Conservation (phyloP, 1,140 invertebrate genomes). For the Palaemon carinicauda region DNA sequence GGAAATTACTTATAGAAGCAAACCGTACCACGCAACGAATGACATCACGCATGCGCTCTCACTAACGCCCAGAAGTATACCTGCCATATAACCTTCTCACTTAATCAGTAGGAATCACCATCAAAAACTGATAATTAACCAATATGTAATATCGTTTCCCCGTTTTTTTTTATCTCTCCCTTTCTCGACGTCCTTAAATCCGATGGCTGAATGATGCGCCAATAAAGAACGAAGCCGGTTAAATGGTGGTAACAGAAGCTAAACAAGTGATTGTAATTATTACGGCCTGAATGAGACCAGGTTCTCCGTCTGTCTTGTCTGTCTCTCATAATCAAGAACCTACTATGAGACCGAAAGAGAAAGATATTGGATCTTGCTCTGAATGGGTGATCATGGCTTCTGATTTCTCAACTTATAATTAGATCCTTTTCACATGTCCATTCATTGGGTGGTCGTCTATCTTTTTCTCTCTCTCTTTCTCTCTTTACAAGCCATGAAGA, state of each 20-base stretch:
- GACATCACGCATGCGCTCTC: too few species aligned
- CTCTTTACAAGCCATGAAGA: too few species aligned
- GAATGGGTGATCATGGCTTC: neutral
- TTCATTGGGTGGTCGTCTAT: too few species aligned
- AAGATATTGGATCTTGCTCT: neutral
- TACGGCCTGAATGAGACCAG: neutral
- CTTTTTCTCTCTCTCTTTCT: too few species aligned
- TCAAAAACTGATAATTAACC: neutral
- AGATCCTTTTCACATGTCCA: neutral
- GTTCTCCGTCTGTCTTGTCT: neutral
- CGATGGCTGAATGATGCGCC: neutral
- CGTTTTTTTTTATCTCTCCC: neutral
- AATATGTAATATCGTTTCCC: neutral
- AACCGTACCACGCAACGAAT: too few species aligned
- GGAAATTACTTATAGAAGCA: too few species aligned
- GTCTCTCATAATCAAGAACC: neutral
- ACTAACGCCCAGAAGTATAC: too few species aligned
- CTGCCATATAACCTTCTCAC: too few species aligned
- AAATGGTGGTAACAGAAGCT: conserved; percentile 6
- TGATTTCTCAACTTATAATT: neutral
- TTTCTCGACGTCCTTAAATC: neutral
- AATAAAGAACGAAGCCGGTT: neutral
- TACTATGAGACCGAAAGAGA: neutral
- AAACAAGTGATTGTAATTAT: conserved; percentile 22
- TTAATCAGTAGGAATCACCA: neutral